Conservation (phyloP, 2,113 vertebrate genomes). For the Plotosus lineatus region DNA sequence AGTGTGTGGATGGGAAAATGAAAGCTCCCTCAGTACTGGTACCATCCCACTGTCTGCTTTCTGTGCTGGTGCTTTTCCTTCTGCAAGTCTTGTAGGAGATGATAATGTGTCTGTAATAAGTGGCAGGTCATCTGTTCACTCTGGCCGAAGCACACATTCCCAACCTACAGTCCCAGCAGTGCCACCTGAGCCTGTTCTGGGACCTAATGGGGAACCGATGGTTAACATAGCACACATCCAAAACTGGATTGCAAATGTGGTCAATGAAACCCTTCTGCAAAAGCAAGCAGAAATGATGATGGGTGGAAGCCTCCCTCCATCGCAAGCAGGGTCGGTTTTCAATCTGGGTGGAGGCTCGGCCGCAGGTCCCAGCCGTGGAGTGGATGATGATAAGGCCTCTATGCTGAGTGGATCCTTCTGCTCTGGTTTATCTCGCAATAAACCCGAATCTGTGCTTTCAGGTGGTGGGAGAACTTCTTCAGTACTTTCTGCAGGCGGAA, state of each 20-base stretch:
- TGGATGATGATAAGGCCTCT: conserved; percentile 80
- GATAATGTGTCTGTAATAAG: conserved; percentile 83
- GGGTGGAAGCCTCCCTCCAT: conserved; percentile 66
- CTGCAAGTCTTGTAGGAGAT: conserved; percentile 64
- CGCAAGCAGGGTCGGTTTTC: conserved; percentile 67
- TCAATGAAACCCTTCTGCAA: conserved; percentile 89
- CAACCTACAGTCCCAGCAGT: conserved; percentile 68
- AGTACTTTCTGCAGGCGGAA: conserved; percentile 67
- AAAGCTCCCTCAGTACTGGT: conserved; percentile 75
- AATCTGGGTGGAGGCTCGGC: conserved; percentile 61
- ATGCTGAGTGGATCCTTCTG: conserved; percentile 73
- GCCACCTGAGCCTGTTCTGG: conserved; percentile 66
- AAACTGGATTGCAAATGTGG: conserved; percentile 92
- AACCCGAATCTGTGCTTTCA: conserved; percentile 67
- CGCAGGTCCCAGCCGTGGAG: conserved; percentile 54
- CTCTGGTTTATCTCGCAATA: conserved; percentile 59
- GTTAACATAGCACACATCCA: conserved; percentile 89
- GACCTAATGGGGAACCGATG: conserved; percentile 79
- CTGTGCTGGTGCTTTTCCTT: conserved; percentile 67
- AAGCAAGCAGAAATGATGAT: conserved; percentile 87
- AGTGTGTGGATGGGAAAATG: conserved; percentile 82
- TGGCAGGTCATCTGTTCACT: conserved; percentile 72
- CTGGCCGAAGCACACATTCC: conserved; percentile 64
- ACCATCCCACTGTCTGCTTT: conserved; percentile 87
- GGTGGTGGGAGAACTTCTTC: conserved; percentile 40